Percentiles rank a stretch among this genome's conserved stretches.
These are phyloP conservation scores for Boulengeromyrus knoepffleri DNA, from an alignment of 2,113 vertebrate genomes.

Conservation along the genomic window DNA sequence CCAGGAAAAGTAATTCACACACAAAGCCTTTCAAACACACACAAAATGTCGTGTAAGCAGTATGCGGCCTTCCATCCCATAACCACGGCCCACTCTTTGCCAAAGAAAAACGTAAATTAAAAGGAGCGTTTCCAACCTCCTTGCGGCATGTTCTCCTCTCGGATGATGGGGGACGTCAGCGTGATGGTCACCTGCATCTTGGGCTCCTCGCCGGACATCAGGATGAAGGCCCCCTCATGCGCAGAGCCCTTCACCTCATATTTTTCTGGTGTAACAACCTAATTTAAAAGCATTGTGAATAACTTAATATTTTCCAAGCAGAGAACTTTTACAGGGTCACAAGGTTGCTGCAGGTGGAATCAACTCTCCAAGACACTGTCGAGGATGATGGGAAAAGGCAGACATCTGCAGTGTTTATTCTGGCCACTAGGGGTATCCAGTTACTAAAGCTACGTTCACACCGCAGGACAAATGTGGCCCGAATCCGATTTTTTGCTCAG, in stretches of 20 bases:
- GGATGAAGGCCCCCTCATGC: conserved; percentile 84
- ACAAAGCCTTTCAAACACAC: neutral
- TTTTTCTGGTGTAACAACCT: conserved; percentile 93
- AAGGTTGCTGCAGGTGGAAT: neutral
- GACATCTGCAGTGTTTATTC: neutral
- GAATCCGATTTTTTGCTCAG: too few species aligned
- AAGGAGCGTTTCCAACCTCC: conserved; percentile 81
- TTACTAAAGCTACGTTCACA: too few species aligned
- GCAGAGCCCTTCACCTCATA: conserved; percentile 89
- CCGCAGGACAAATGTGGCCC: too few species aligned
- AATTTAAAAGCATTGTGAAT: conserved; percentile 33
- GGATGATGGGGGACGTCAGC: conserved; percentile 89
- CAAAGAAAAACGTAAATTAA: conserved; percentile 49
- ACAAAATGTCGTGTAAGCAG: neutral
- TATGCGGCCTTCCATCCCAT: neutral
- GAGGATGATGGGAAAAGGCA: neutral
- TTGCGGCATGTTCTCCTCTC: conserved; percentile 84
- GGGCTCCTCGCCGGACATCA: conserved; percentile 82
- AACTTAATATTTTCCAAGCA: neutral
- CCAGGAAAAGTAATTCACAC: neutral
- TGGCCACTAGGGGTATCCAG: neutral
- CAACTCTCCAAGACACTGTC: neutral
- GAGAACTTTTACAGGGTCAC: neutral
- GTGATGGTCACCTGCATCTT: conserved; percentile 99
- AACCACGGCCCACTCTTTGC: conserved; percentile 36